Evolutionary conservation across 92 coral and sea anemone genomes (phyloP).

Genomic region (Paramuricea clavata): DNA sequence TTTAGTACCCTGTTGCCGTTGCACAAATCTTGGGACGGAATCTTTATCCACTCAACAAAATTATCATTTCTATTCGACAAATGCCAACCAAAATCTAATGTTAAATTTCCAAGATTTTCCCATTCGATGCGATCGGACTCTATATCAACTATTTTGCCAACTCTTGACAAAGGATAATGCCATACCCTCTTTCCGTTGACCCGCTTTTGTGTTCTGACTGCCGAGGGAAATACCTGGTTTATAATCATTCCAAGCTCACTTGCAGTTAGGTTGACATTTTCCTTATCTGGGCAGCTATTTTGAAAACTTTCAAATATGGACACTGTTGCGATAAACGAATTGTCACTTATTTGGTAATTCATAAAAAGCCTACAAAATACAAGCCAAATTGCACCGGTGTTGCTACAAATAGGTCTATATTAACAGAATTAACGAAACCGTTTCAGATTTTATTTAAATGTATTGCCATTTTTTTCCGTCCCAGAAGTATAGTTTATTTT

Average conservation of each 20-base stretch:
- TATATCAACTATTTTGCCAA: not conserved
- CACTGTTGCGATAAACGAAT: not conserved
- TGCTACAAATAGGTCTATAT: no score
- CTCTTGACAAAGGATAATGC: slow-evolving; percentile 11
- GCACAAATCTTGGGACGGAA: slow-evolving; percentile 45
- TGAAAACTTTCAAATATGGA: not conserved
- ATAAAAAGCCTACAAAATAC: slow-evolving; percentile 14
- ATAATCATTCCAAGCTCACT: slow-evolving; percentile 13
- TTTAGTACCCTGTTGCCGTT: slow-evolving; percentile 36
- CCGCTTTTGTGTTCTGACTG: slow-evolving; percentile 22
- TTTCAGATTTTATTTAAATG: no score
- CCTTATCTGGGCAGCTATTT: slow-evolving; percentile 38
- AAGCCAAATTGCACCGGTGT: not conserved
- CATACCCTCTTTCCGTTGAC: slow-evolving; percentile 28
- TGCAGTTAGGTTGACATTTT: not conserved
- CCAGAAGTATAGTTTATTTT: no score
- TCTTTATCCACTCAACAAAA: slow-evolving; percentile 31
- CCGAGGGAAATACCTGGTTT: slow-evolving; percentile 33
- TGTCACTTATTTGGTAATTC: not conserved
- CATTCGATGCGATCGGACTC: no score
- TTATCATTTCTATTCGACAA: slow-evolving; percentile 22
- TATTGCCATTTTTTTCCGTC: no score
- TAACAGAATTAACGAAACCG: no score
- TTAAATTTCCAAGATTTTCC: slow-evolving; percentile 6
- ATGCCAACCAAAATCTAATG: slow-evolving; percentile 40